Conservation (phyloP, 2,888 invertebrate genomes). For the Eucriotettix oculatus region DNA sequence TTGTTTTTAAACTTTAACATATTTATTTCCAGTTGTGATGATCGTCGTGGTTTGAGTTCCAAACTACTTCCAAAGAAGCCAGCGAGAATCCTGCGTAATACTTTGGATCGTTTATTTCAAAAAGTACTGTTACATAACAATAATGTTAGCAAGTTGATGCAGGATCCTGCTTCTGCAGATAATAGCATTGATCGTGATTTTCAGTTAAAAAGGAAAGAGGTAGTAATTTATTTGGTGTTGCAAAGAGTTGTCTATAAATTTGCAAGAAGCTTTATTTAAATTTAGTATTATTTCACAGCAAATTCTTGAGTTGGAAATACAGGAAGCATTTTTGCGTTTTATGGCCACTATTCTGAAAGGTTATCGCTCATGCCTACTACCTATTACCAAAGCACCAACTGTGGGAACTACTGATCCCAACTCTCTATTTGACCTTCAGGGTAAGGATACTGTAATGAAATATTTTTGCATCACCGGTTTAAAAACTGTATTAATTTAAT, state of each 20-base stretch:
- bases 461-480: too few species aligned
- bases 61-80: conserved; percentile 79
- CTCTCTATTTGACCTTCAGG: conserved; percentile 84
- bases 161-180: conserved; percentile 16
- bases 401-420: conserved; percentile 89
- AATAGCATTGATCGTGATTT: conserved; percentile 69
- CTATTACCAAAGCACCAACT: conserved; percentile 86
- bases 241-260: neutral
- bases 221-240: conserved; percentile 20
- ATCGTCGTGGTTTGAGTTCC: conserved; percentile 61
- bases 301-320: conserved; percentile 80
- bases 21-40: conserved; percentile 55
- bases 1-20: neutral
- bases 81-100: conserved; percentile 59
- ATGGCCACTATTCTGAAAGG: conserved; percentile 86
- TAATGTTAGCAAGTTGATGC: conserved; percentile 1
- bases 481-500: neutral
- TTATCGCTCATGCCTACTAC: conserved; percentile 72
- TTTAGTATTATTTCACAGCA: conserved; percentile 35
- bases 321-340: conserved; percentile 91
- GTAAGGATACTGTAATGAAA: conserved; percentile 13
- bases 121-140: conserved; percentile 22
- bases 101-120: conserved; percentile 59
- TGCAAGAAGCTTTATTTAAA: conserved; percentile 1
- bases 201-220: conserved; percentile 63